Percentiles rank a stretch among this genome's conserved stretches.
Conservation (phyloP, 2,113 vertebrate species). For the Calyptomena viridis region DNA sequence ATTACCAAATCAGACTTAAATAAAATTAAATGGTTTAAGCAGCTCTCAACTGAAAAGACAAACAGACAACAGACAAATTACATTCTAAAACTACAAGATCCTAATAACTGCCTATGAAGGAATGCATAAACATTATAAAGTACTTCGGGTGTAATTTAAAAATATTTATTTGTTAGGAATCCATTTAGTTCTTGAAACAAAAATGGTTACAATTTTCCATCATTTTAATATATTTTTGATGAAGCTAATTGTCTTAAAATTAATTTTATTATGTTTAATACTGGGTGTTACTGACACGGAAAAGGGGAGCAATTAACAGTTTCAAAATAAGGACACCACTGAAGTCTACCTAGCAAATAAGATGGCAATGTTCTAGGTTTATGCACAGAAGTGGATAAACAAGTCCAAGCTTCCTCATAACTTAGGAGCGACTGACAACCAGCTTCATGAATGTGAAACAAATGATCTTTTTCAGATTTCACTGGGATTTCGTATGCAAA, state of each 20-base stretch:
- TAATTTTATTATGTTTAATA: not conserved
- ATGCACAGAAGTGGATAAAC: not conserved
- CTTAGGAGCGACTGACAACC: not conserved
- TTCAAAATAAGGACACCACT: not conserved
- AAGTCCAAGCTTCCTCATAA: not conserved
- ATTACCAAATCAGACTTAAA: constrained; percentile 21
- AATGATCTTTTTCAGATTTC: not conserved
- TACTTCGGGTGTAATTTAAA: not conserved
- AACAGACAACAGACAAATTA: not conserved
- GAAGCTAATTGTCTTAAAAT: not conserved
- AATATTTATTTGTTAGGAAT: constrained; percentile 23
- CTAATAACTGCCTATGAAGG: not conserved
- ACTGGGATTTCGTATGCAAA: not conserved
- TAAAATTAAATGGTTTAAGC: constrained; percentile 33
- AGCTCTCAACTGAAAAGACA: constrained; percentile 1
- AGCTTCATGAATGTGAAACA: not conserved
- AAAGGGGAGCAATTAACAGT: not conserved
- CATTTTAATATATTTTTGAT: not conserved
- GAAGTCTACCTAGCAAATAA: not conserved
- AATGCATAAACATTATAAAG: constrained; percentile 14
- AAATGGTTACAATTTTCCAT: not conserved
- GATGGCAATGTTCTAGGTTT: not conserved
- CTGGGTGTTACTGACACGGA: not conserved
- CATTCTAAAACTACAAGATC: not conserved
- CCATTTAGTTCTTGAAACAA: not conserved